Base-by-base conservation (phyloP, 1,140 invertebrate genomes). In the Drosophila eugracilis region DNA sequence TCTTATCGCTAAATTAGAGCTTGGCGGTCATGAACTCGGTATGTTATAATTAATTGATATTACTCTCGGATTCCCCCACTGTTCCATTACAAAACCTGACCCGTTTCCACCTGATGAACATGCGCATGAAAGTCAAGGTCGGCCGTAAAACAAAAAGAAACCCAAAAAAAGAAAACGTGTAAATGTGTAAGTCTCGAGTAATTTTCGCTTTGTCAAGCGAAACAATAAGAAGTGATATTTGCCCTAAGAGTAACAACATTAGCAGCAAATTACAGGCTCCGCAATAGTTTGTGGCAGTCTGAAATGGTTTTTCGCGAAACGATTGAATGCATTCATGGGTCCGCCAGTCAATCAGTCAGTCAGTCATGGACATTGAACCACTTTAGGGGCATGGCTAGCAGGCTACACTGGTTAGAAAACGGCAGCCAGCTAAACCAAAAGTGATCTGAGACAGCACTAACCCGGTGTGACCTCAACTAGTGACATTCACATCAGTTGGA, bases 321-420 rank as follows among this genome's bases (percentile, higher is more conserved):
- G 77, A 76, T 79, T 86, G 55, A 81, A 59, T 83, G 67, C 53
- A 73, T 67, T 71, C 75, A 45, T 49, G 48, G 37, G 55, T 65
- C 57, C 30, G 48, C 41, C 28, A 48, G 55, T 62, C 55, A 69
- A 50, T 78, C 36, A 41, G 72, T 49, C 75, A 58, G 73, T 81
- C 48, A 52, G 86, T 81, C 48, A 52, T 81, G 78, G 83, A 88
- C 81, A 88, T 85, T 85, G 81, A 85, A 85, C 81, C 83, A 85
- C 78, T 88, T 88, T 74, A 63, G 57, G 59, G 71, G 50, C 59
- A 66, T 67, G 72, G 60, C 59, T 26, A 75, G 36, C 67, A 72
- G 45, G 45, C 47, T 45, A 50, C n/a, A n/a, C 53, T 53, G 34
- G 34, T 39, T 48, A 37, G 12, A 36, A 26, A 62, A 41, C 22